phyloP scores from a whole-genome alignment of 2,113 vertebrate genomes.

The Macrotus californicus region DNA sequence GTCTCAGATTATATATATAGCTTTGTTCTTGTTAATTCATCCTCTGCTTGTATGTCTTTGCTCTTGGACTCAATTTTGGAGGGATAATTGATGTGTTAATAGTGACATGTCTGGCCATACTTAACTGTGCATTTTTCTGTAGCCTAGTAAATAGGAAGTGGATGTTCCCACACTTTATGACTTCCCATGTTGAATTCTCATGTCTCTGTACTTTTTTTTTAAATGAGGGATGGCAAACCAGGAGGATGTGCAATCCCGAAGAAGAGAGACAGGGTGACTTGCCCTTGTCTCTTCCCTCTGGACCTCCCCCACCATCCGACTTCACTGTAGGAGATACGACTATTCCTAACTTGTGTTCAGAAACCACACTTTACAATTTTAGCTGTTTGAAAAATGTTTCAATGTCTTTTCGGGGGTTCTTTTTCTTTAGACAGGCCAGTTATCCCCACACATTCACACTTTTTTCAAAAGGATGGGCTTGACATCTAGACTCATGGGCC shows the following conservation, averaged over 20 bases:
- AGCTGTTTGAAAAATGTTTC: conserved; percentile 64
- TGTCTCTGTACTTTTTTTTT: not conserved
- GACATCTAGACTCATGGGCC: conserved; percentile 35
- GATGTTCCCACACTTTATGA: conserved; percentile 57
- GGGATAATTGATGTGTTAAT: conserved; percentile 76
- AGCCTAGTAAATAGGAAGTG: conserved; percentile 59
- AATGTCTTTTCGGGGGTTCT: conserved; percentile 37
- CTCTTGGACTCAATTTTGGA: conserved; percentile 78
- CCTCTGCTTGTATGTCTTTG: not conserved
- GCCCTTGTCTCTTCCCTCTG: not conserved
- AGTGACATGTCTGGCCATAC: conserved; percentile 79
- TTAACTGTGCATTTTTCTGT: conserved; percentile 68
- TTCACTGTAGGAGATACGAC: not conserved
- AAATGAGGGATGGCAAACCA: conserved; percentile 16
- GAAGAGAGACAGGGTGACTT: not conserved
- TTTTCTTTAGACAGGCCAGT: not conserved
- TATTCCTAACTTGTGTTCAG: not conserved
- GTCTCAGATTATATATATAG: not conserved
- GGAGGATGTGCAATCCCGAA: not conserved
- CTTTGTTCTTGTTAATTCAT: not conserved
- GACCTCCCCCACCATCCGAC: not conserved
- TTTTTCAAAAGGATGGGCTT: not conserved
- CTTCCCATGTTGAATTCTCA: conserved; percentile 31
- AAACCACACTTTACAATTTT: not conserved
- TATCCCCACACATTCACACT: conserved; percentile 59